A percentile compares a stretch with the other conserved stretches of the same genome.
These are phyloP conservation scores for Synchiropus splendidus DNA, from an alignment of 2,113 vertebrate species.

Conservation along the genomic window DNA sequence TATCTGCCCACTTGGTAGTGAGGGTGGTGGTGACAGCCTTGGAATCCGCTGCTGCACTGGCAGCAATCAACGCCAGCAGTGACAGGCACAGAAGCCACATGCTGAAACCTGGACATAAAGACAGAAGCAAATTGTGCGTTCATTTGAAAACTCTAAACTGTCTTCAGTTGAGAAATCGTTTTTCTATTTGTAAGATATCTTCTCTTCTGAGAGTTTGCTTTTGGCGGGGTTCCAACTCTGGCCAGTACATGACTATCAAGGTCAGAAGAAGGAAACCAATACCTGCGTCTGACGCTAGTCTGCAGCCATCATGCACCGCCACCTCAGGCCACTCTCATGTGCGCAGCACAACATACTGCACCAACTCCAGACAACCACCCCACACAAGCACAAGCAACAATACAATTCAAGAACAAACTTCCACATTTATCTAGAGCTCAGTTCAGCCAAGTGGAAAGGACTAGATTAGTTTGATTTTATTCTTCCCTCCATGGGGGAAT, in stretches of 20 bases:
- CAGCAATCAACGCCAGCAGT: conserved; percentile 60
- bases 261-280: not conserved
- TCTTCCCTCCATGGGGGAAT: too few species aligned
- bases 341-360: too few species aligned
- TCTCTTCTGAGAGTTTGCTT: not conserved
- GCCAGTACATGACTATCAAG: not conserved
- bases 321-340: too few species aligned
- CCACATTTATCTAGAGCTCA: too few species aligned
- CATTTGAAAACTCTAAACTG: not conserved
- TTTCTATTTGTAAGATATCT: not conserved
- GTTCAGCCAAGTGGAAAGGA: too few species aligned
- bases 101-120: conserved; percentile 42
- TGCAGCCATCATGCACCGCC: too few species aligned
- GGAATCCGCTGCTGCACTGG: conserved; percentile 71
- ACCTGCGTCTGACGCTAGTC: not conserved
- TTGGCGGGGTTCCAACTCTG: not conserved
- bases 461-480: too few species aligned
- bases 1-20: conserved; percentile 87
- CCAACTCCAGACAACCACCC: too few species aligned
- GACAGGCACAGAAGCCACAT: conserved; percentile 70
- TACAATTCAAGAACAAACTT: too few species aligned
- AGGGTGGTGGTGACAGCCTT: conserved; percentile 93
- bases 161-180: not conserved
- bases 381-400: too few species aligned
- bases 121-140: not conserved